Evolutionary conservation across 2,113 vertebrate species (phyloP).

Genomic region (Esox niger): DNA sequence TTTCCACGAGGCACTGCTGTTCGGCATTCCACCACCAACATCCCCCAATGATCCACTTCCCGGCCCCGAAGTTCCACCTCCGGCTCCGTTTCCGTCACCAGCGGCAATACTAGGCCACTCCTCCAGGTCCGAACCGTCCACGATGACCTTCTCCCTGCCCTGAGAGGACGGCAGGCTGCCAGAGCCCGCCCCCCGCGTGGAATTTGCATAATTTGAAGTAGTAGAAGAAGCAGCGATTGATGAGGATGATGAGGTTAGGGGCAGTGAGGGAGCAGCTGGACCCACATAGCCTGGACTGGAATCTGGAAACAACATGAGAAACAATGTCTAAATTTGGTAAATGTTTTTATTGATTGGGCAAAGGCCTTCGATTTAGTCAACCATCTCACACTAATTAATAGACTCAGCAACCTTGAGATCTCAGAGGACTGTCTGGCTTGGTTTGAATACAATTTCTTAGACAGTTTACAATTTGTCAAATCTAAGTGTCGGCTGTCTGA

Average conservation of each 20-base stretch:
- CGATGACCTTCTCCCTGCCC: slow-evolving; percentile 99
- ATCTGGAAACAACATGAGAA: slow-evolving; percentile 52
- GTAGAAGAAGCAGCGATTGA: slow-evolving; percentile 82
- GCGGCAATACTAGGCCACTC: slow-evolving; percentile 99
- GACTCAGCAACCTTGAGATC: too few species aligned
- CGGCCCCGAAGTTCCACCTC: slow-evolving; percentile 34
- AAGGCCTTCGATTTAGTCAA: too few species aligned
- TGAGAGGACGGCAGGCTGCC: slow-evolving; percentile 93
- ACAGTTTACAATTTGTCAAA: too few species aligned
- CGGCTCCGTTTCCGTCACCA: slow-evolving; percentile 78
- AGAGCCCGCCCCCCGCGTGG: slow-evolving; percentile 95
- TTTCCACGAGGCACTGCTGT: slow-evolving; percentile 68
- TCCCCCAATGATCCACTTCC: slow-evolving; percentile 65
- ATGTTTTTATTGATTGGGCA: too few species aligned
- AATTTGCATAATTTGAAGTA: slow-evolving; percentile 99
- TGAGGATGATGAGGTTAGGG: slow-evolving; percentile 72
- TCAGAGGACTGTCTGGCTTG: too few species aligned
- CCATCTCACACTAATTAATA: too few species aligned
- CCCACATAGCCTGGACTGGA: slow-evolving; percentile 55
- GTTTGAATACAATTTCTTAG: too few species aligned
- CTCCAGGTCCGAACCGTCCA: slow-evolving; percentile 97
- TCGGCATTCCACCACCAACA: slow-evolving; percentile 88
- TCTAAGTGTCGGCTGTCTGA: too few species aligned
- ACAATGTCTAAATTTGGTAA: neutral
- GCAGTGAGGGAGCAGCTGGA: slow-evolving; percentile 69